These are phyloP conservation scores for Gnathonemus longibarbis DNA, from an alignment of 2,113 vertebrate species.

Conservation along the genomic window DNA sequence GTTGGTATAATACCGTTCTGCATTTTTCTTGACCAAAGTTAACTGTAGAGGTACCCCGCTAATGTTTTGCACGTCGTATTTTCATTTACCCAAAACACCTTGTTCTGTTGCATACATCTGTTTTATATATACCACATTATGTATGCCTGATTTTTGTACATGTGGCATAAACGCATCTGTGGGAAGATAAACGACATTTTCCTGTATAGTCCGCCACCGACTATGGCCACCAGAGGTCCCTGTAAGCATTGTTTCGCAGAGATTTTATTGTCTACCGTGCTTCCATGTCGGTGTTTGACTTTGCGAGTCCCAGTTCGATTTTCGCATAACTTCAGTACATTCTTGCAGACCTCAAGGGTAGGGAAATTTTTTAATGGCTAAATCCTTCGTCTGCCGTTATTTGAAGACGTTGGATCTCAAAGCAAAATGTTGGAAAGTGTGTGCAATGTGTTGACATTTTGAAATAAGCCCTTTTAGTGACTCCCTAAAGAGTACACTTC, in stretches of 20 bases:
- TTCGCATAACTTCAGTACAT: conserved; percentile 24
- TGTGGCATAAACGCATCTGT: not conserved
- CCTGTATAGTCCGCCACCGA: not conserved
- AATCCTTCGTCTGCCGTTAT: conserved; percentile 31
- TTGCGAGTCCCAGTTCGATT: conserved; percentile 31
- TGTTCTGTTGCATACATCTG: not conserved
- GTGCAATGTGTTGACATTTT: conserved; percentile 28
- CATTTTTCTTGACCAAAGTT: not conserved
- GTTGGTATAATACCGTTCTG: not conserved
- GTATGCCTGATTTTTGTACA: not conserved
- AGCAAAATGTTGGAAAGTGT: conserved; percentile 33
- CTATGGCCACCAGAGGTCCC: conserved; percentile 51
- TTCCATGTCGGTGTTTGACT: conserved; percentile 14
- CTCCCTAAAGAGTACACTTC: conserved; percentile 30
- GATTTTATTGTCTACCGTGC: not conserved
- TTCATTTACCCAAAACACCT: not conserved
- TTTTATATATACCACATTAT: not conserved
- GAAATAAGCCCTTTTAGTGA: conserved; percentile 26
- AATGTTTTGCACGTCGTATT: not conserved
- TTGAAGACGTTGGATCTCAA: conserved; percentile 29
- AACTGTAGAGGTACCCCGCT: not conserved
- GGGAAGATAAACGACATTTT: not conserved
- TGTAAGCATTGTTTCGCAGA: conserved; percentile 37
- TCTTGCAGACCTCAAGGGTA: conserved; percentile 20
- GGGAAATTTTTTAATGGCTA: conserved; percentile 34